These are phyloP conservation scores for Leptodirus hochenwartii DNA, from an alignment of 2,888 invertebrate genomes.

Conservation along the genomic window DNA sequence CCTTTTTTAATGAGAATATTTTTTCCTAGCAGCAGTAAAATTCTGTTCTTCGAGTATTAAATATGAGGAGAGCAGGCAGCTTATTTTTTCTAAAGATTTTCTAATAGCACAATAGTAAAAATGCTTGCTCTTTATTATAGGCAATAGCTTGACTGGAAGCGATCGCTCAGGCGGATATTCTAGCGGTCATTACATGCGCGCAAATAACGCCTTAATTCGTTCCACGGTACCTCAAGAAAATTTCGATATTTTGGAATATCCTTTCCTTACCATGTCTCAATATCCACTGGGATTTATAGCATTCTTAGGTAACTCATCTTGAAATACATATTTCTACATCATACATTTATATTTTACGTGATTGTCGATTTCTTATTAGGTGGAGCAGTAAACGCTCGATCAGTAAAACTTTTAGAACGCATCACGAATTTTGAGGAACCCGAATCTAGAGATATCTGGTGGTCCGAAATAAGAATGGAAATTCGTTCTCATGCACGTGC, in stretches of 20 bases:
- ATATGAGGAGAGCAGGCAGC: too few relatives aligned
- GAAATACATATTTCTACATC: too few relatives aligned
- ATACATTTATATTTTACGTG: constrained; percentile 3
- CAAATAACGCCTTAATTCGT: constrained; percentile 34
- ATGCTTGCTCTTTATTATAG: too few relatives aligned
- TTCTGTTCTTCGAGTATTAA: too few relatives aligned
- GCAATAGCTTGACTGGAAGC: constrained; percentile 54
- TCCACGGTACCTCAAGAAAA: constrained; percentile 56
- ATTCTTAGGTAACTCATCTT: constrained; percentile 48
- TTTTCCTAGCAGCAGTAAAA: too few relatives aligned
- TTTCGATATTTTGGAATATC: constrained; percentile 85
- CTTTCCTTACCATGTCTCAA: constrained; percentile 82
- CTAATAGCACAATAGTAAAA: too few relatives aligned
- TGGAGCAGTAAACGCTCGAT: constrained; percentile 69
- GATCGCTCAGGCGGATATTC: constrained; percentile 40
- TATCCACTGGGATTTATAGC: constrained; percentile 79
- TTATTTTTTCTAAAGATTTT: too few relatives aligned
- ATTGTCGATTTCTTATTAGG: constrained; percentile 26
- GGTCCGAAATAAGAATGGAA: constrained; percentile 92
- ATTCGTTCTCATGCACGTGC: constrained; percentile 85
- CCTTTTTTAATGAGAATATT: too few relatives aligned
- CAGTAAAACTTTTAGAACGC: constrained; percentile 64
- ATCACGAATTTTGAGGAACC: constrained; percentile 76
- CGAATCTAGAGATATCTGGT: constrained; percentile 86
- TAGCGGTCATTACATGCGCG: constrained; percentile 35